Conservation (phyloP, 2,888 invertebrate species). For the Erebia aethiops region DNA sequence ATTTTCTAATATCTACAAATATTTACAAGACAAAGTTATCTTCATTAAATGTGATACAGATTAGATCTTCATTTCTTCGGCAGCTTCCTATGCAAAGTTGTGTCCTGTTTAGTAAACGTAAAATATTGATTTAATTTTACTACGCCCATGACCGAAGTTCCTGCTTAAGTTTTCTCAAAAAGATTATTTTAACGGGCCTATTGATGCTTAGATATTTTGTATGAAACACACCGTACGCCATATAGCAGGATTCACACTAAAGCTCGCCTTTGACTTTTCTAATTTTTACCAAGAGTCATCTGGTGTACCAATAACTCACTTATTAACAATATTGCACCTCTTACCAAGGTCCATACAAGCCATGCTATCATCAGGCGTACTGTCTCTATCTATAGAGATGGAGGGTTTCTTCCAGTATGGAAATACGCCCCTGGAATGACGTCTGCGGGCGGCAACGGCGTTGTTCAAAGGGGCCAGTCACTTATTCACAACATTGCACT, state of each 20-base stretch:
- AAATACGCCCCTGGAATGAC: conserved; percentile 82
- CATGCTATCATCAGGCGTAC: conserved; percentile 77
- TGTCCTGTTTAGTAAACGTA: background rate
- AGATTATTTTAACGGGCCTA: too few species aligned
- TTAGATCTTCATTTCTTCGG: background rate
- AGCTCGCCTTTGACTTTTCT: too few species aligned
- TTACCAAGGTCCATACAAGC: conserved; percentile 4
- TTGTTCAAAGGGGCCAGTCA: too few species aligned
- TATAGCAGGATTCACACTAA: background rate
- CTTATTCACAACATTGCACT: conserved; percentile 8
- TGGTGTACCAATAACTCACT: too few species aligned
- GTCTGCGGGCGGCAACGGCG: too few species aligned
- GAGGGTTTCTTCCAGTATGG: conserved; percentile 80
- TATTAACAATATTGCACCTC: conserved; percentile 5
- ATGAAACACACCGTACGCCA: background rate
- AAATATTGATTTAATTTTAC: too few species aligned
- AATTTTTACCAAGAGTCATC: too few species aligned
- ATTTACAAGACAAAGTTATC: conserved; percentile 5
- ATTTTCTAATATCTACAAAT: conserved; percentile 5
- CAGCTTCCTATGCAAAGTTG: background rate
- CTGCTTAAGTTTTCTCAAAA: too few species aligned
- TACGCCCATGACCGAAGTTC: too few species aligned
- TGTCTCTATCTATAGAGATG: conserved; percentile 69
- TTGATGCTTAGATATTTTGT: background rate
- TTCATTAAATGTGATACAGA: background rate